These are phyloP conservation scores for Lathamus discolor DNA, from an alignment of 2,113 vertebrate genomes.

Conservation along the genomic window DNA sequence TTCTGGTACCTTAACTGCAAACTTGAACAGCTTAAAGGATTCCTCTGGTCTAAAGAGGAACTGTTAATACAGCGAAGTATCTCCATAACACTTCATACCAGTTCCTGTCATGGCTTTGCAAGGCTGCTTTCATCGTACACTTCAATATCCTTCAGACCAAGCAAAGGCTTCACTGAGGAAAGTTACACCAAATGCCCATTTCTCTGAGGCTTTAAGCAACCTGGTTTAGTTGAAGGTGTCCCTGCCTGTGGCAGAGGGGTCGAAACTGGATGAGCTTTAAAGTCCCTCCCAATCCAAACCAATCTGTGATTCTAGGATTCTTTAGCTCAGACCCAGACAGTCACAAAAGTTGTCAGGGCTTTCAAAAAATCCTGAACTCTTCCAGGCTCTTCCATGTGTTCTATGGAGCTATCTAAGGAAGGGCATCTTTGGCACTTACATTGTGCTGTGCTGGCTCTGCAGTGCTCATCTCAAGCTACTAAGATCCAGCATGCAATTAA, in stretches of 20 bases:
- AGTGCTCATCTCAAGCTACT: neutral
- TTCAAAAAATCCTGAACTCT: neutral
- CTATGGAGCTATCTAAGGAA: neutral
- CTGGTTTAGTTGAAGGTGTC: neutral
- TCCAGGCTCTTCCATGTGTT: neutral
- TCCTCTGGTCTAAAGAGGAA: neutral
- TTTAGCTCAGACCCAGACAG: neutral
- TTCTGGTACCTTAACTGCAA: neutral
- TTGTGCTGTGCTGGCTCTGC: neutral
- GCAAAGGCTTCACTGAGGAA: fast-evolving
- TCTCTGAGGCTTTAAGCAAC: neutral
- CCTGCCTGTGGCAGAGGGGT: neutral
- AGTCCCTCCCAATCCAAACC: neutral
- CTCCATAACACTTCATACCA: neutral
- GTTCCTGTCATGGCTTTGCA: neutral
- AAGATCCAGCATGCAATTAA: neutral
- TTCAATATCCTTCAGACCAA: neutral
- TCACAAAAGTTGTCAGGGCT: neutral
- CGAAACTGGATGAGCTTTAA: neutral
- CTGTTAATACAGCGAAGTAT: neutral
- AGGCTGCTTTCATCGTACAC: neutral
- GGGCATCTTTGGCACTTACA: neutral
- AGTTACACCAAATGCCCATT: neutral
- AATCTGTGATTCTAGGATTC: neutral
- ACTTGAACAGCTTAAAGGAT: neutral